Base-by-base conservation (phyloP, 2,888 invertebrate species). In the Apamea anceps region DNA sequence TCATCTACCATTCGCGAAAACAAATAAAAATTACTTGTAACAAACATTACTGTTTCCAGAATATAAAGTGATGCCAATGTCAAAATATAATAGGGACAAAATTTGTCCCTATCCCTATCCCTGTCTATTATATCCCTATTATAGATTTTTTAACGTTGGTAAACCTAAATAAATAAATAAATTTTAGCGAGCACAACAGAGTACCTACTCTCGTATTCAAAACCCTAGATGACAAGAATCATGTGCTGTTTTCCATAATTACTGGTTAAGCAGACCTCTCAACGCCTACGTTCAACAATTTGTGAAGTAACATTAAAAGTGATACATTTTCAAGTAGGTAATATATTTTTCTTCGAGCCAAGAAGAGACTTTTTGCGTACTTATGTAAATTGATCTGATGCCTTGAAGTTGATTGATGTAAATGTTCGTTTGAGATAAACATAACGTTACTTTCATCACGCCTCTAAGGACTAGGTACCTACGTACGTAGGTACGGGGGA, bases 371-470 rank as follows among this genome's bases (percentile, higher is more conserved):
- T 77, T 82, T 32, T 60, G n/a, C 60, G n/a, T 85, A 21, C 84
- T 70, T 70, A 68, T 85, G 54, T 80, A 82, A 80, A 70, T 85
- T 60, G 42, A 51, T 60, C 70, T 60, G 63, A 70, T 79, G 80
- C 32, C 70, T 77, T 82, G 84, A 82, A 67, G 80, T 74, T 85
- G 84, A 84, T 82, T 82, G 79, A 84, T 79, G 79, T 84, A 68
- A 84, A 72, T 18, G 28, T 82, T 68, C 72, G 28, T 63, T 54
- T 74, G 80, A 65, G 73, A 71, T 12, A 51, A 57, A 68, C 68
- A 57, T 77, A 45, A 68, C 67, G 45, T n/a, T 45, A 25, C 51
- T 67, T 51, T 51, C 62, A 63, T 54, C 15, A 45, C 51, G 60
- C n/a, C 25, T 60, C 57, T 21, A 21, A 42, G 66, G 66, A 82